Base-by-base conservation (phyloP, 2,797 vertebrate species). In the Ptychadena robeensis region DNA sequence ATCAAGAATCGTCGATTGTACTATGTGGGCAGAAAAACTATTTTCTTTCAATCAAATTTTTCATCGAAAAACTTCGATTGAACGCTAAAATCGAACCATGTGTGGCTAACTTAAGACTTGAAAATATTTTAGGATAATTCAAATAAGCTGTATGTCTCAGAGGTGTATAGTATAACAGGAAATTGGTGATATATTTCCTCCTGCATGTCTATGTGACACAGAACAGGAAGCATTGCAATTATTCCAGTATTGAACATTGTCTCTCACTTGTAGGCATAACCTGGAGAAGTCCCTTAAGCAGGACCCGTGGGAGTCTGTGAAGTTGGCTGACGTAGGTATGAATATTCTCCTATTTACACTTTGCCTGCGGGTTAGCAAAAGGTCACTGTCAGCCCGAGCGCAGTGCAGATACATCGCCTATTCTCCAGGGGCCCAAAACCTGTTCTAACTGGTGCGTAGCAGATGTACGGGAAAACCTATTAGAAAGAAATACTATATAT, bases 241-340 rank as follows among this genome's bases (percentile, higher is more conserved):
- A 31, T 9, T 65, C n/a, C 5, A 44, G 9, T 12, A 11, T 1
- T 37, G n/a, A 1, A 10, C 34, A 25, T n/a, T 65, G 30, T 71
- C 18, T 73, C 91, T 2, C 78, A 5, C 15, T 87, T 87, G 84
- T 87, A 99, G 98, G 87, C 97, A 99, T 89, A 92, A 96, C 1
- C 89, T 99, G 88, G 95, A 98, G 9, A 88, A 90, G 35, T 92
- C 96, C 72, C 89, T 99, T 87, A 90, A 98, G 35, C 87, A 92
- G 81, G 97, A 98, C 91, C 97, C 98, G 0, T 95, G 95, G 94
- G 92, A 91, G 76, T 95, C 96, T 4, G 89, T 98, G 89, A 93
- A 93, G 86, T 93, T 92, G 65, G 97, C 97, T 0, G 94, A 98
- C 87, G 86, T 98, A 67, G 92, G 98, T 98, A 89, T 35, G 92